These are phyloP conservation scores for Asbolus verrucosus DNA, from an alignment of 1,140 invertebrate genomes.

Conservation along the genomic window DNA sequence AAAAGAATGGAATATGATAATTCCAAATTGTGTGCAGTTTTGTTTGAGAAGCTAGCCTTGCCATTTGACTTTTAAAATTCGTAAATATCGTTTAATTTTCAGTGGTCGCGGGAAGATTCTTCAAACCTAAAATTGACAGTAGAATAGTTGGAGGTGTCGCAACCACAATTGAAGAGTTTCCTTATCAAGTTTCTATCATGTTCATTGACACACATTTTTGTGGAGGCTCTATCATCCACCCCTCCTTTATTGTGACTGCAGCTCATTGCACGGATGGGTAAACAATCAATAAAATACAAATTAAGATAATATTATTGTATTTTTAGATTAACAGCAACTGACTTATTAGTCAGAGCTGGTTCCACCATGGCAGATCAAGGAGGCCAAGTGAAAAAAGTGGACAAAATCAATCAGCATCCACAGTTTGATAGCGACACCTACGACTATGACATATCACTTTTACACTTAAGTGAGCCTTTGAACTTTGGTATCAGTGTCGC, in stretches of 20 bases:
- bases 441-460: slow-evolving; percentile 42
- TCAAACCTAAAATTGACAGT: neutral
- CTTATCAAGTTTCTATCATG: slow-evolving; percentile 68
- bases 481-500: neutral
- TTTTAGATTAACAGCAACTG: slow-evolving; percentile 2
- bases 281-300: too few relatives aligned
- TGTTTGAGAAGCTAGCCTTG: too few relatives aligned
- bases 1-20: too few relatives aligned
- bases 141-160: slow-evolving; percentile 67
- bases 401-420: slow-evolving; percentile 2
- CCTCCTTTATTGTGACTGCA: slow-evolving; percentile 40
- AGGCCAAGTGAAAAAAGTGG: neutral
- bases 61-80: too few relatives aligned
- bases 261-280: slow-evolving; percentile 46
- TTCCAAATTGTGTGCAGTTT: too few relatives aligned
- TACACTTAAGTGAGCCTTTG: neutral
- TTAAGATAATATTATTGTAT: neutral
- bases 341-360: slow-evolving; percentile 29
- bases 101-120: too few relatives aligned
- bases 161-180: slow-evolving; percentile 66
- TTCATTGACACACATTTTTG: slow-evolving; percentile 28
- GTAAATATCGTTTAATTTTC: too few relatives aligned
- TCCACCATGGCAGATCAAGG: slow-evolving; percentile 11
- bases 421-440: slow-evolving; percentile 18
- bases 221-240: slow-evolving; percentile 38